Base-by-base conservation (phyloP, 2,888 invertebrate species). In the Acronicta leporina region DNA sequence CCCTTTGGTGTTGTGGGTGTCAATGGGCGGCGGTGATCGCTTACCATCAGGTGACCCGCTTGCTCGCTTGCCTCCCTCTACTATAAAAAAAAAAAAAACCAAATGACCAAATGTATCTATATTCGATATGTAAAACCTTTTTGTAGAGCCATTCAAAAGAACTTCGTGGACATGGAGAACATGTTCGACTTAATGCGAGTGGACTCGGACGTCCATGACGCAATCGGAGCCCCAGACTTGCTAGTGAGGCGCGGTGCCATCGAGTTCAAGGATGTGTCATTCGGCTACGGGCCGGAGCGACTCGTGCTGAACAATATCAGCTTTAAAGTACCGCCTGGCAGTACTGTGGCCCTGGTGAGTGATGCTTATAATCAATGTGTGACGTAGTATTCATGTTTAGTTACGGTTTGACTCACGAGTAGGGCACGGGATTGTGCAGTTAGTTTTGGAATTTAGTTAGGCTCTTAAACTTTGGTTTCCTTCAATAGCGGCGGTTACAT, bases 81-180 rank as follows among this genome's bases (percentile, higher is more conserved):
- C 20, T 20, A 20, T 20, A 20, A 20, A 20, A 20, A 20, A 20
- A 20, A 20, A 20, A 3, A 4, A 20, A 20, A 3, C 2, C 20
- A 4, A 20, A 20, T n/a, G n/a, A n/a, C 2, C 20, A 20, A 20
- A 20, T 20, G 20, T 20, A 20, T 20, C 20, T 30, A 30, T 30
- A 9, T 13, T 4, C 4, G 35, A 13, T 1, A 2, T 35, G 35
- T 35, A 33, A 5, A 15, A 7, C 11, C 3, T 30, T 3, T 45
- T 47, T 47, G 6, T 16, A 98, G 99, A 84, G 97, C 98, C 57
- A 99, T 99, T 63, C 99, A 99, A 87, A 98, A 98, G 94, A 98
- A 99, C 85, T 99, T 99, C 84, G 97, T 99, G 15, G 99, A 99
- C 85, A 99, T 99, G 99, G 99, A 99, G 91, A 99, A 99, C 89